Conservation (phyloP, 2,113 vertebrate genomes). For the Telmatochromis brichardi region DNA sequence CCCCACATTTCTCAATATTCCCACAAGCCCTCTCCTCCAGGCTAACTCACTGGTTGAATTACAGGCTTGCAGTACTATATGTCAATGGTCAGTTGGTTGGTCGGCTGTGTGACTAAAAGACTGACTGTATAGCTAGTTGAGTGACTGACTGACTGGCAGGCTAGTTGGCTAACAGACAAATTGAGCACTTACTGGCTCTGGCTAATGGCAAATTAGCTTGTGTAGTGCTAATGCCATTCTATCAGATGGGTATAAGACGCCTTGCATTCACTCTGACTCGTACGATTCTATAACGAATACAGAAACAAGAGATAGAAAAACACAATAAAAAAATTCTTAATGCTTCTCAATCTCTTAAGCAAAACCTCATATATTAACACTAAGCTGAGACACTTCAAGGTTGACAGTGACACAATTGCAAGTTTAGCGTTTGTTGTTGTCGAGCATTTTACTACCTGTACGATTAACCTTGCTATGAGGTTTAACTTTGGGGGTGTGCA, state of each 20-base stretch:
- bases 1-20: constrained; percentile 25
- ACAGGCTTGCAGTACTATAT: constrained; percentile 15
- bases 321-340: not conserved
- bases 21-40: not conserved
- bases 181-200: not conserved
- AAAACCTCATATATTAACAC: not conserved
- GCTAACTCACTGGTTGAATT: not conserved
- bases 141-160: not conserved
- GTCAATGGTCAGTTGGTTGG: not conserved
- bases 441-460: constrained; percentile 8
- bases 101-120: constrained; percentile 1
- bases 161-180: not conserved
- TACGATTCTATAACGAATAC: not conserved
- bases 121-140: constrained; percentile 16
- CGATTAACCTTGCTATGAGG: constrained; percentile 51
- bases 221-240: not conserved
- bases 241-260: not conserved
- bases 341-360: not conserved
- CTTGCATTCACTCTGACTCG: not conserved
- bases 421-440: constrained; percentile 20
- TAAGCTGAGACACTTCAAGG: not conserved
- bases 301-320: not conserved
- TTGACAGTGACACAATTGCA: not conserved
- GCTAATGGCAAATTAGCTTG: not conserved
- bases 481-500: constrained; percentile 38